Conservation (phyloP, 2,888 invertebrate genomes). For the Druceiella hillmani region DNA sequence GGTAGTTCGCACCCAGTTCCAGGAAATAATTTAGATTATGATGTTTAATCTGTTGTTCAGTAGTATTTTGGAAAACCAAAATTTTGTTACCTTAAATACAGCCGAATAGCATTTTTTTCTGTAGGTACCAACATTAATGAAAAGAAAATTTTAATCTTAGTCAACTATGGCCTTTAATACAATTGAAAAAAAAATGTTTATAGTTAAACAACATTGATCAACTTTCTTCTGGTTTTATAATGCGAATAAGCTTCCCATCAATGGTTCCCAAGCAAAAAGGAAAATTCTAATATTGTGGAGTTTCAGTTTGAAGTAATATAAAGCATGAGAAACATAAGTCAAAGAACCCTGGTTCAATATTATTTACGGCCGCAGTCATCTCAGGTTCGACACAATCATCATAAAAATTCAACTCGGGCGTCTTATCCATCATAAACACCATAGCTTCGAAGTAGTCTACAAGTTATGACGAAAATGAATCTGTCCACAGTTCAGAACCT, state of each 20-base stretch:
- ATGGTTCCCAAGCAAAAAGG: slow-evolving; percentile 26
- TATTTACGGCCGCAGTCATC: no score
- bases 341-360: no score
- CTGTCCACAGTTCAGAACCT: no score
- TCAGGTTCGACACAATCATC: no score
- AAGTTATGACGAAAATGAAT: no score
- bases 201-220: slow-evolving; percentile 26
- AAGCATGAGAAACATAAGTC: no score
- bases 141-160: slow-evolving; percentile 22
- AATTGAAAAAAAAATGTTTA: slow-evolving; percentile 23
- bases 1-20: slow-evolving; percentile 16
- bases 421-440: no score
- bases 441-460: no score
- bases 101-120: slow-evolving; percentile 25
- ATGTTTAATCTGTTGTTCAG: slow-evolving; percentile 12
- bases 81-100: slow-evolving; percentile 23
- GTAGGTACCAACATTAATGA: slow-evolving; percentile 23
- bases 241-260: slow-evolving; percentile 27
- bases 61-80: slow-evolving; percentile 22
- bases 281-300: no score
- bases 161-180: slow-evolving; percentile 26
- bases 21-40: slow-evolving; percentile 6
- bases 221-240: slow-evolving; percentile 22
- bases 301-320: no score
- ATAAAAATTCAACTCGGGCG: no score